phyloP scores from a whole-genome alignment of 2,888 invertebrate genomes.

The Maniola hyperantus region DNA sequence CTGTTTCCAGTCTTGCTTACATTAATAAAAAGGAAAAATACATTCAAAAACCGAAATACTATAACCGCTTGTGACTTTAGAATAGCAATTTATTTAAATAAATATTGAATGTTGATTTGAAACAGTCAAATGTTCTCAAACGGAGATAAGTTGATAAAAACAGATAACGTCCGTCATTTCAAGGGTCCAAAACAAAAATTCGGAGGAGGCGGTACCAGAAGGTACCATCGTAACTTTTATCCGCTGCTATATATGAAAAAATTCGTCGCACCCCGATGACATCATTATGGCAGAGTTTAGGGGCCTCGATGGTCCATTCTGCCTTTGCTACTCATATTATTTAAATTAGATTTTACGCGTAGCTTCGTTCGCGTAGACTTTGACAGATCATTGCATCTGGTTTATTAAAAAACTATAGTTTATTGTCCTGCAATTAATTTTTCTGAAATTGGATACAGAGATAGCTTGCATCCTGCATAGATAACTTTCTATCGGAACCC shows the following conservation, averaged over 20 bases:
- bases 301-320: background rate
- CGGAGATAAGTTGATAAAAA: background rate
- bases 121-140: constrained; percentile 1
- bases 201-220: background rate
- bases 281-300: background rate
- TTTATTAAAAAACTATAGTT: too few species aligned
- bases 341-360: constrained; percentile 2
- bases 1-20: too few species aligned
- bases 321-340: background rate
- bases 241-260: background rate
- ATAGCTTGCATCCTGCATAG: too few species aligned
- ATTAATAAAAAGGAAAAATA: too few species aligned
- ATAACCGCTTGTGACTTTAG: background rate
- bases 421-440: too few species aligned
- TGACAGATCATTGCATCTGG: background rate
- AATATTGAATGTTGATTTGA: background rate
- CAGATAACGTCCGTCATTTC: constrained; percentile 4
- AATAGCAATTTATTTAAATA: background rate
- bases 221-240: background rate
- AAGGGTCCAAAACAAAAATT: constrained; percentile 3
- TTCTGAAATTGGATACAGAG: too few species aligned
- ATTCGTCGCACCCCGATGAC: background rate
- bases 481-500: too few species aligned
- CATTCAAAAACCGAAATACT: background rate
- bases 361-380: background rate